Evolutionary conservation across 2,888 invertebrate genomes (phyloP), one percentile per base, ranked within the genome.

Genomic region (Protodeltote pygarga): DNA sequence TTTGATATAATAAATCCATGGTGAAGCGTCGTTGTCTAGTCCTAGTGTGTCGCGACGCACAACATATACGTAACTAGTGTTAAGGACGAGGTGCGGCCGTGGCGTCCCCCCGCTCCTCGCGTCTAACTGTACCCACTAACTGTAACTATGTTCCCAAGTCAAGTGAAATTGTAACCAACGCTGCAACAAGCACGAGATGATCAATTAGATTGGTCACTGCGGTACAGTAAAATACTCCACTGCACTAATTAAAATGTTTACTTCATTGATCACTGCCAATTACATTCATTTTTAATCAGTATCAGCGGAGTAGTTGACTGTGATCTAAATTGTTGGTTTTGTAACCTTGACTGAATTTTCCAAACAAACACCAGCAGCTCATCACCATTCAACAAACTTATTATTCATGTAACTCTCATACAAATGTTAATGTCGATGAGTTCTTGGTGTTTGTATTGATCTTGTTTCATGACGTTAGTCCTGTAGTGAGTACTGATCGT

Each of bases 1-100:
- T n/a, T n/a, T n/a, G n/a, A n/a, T n/a, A n/a, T n/a, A n/a, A n/a
- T n/a, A n/a, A n/a, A n/a, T n/a, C n/a, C n/a, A n/a, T n/a, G n/a
- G 68, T 53, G 50, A 51, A 35, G 54, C 71, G 79, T 64, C 82
- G 79, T 71, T 65, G 77, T 83, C 87, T 87, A 87, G 88, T 87
- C 88, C 75, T 77, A 77, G 80, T 74, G 75, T 80, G 73, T 77
- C 81, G 82, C 80, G 80, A 82, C 81, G 72, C 76, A 76, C 73
- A 65, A 73, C 59, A 87, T 87, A 91, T 90, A 91, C 91, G 91
- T 91, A 91, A 90, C 62, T 90, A 90, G 87, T 70, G 74, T 77
- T 85, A 87, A 79, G 71, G 57, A 49, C 40, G 48, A 21, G 48
- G 35, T 37, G 53, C 41, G 58, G 54, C 48, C 52, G 54, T 38